Evolutionary conservation across 2,113 vertebrate species (phyloP), one percentile per base, ranked within the genome.

Genomic region (Callipepla squamata): DNA sequence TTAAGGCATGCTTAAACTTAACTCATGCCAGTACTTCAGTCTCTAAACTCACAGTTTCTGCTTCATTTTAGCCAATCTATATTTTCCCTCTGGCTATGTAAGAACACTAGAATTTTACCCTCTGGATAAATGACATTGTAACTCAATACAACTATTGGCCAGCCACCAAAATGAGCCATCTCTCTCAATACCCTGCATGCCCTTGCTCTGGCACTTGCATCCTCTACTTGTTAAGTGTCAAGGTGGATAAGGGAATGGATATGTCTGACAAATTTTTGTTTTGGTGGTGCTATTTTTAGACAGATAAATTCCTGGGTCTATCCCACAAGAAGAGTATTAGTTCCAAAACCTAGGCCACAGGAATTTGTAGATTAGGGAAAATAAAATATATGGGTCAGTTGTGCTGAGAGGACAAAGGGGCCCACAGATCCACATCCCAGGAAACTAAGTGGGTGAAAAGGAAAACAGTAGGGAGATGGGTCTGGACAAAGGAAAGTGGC

Each of bases 1-100:
- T 80, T 40, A 83, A 91, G 50, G 74, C 28, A 50, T 0, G 1
- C 38, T 89, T 76, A 66, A 85, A 85, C 42, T 69, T 85, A 79
- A 63, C 28, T 45, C 61, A 59, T 40, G 44, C n/a, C 19, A 85
- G 12, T 53, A 58, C 18, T 57, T 7, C 40, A 23, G 30, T 69
- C 30, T 69, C 38, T 68, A 85, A 94, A 92, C 61, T 26, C 58
- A 84, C 68, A 44, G 38, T 51, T 92, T 91, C 77, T 90, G 40
- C n/a, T 34, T 66, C 40, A 19, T 66, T 90, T 80, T 68, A 76
- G 25, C 22, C 61, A 70, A 13, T 16, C 47, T 50, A 26, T 30
- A 28, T 22, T 47, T 50, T 67, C 38, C 26, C 38, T 69, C 34
- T 78, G 36, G 74, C 18, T 63, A 21, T 6, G 42, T 0, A 82